Conservation (phyloP, 2,888 invertebrate genomes). For the Lagria hirta region DNA sequence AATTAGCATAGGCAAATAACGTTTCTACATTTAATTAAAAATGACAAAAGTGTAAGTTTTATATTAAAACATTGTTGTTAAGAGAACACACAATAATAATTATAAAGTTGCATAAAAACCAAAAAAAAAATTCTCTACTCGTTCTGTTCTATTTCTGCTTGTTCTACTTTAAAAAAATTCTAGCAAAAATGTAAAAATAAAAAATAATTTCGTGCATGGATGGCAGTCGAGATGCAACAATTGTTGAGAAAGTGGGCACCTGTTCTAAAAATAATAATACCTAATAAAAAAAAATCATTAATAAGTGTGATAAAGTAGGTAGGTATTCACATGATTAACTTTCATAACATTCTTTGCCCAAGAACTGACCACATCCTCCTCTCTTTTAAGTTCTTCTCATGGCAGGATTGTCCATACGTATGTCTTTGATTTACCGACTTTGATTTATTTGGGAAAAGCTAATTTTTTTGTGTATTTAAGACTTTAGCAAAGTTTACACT, state of each 20-base stretch:
- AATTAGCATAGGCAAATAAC: too few relatives aligned
- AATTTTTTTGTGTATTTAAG: background rate
- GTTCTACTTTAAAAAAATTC: constrained; percentile 7
- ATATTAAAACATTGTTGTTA: too few relatives aligned
- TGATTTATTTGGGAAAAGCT: constrained; percentile 1
- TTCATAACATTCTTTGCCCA: constrained; percentile 25
- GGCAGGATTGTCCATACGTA: too few relatives aligned
- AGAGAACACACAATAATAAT: constrained; percentile 46
- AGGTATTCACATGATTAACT: constrained; percentile 26
- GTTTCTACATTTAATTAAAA: too few relatives aligned
- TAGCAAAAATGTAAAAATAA: constrained; percentile 7
- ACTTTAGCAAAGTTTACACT: constrained; percentile 7
- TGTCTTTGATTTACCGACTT: constrained; percentile 1
- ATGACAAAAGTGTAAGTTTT: too few relatives aligned
- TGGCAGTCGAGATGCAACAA: constrained; percentile 27
- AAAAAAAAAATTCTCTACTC: constrained; percentile 19
- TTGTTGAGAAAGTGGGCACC: constrained; percentile 30
- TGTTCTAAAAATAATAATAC: constrained; percentile 27
- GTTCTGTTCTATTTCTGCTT: constrained; percentile 15
- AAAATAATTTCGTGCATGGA: constrained; percentile 13
- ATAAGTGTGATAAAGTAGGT: constrained; percentile 24
- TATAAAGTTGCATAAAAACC: constrained; percentile 41
- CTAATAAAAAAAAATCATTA: constrained; percentile 25
- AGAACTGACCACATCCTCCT: constrained; percentile 18
- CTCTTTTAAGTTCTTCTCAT: constrained; percentile 1